phyloP scores from a whole-genome alignment of 2,888 invertebrate species.

The Hirudinaria manillensis region DNA sequence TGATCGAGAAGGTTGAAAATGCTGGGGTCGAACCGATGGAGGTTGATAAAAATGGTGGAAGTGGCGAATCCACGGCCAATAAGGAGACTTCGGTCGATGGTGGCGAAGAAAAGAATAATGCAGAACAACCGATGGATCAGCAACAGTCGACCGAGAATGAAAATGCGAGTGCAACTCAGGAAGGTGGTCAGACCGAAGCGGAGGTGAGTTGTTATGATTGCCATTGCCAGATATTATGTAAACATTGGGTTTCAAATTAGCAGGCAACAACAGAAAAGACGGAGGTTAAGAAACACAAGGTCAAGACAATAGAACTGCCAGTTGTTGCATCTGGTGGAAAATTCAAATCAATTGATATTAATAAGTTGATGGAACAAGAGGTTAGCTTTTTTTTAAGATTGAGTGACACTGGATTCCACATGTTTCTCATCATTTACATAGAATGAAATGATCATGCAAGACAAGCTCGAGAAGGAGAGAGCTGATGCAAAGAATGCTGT shows the following conservation, averaged over 20 bases:
- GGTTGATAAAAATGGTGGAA: conserved; percentile 25
- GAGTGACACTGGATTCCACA: neutral
- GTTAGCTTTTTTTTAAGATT: conserved; percentile 53
- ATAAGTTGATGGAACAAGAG: conserved; percentile 73
- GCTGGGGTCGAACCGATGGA: conserved; percentile 45
- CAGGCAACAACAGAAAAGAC: conserved; percentile 14
- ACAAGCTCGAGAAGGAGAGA: conserved; percentile 86
- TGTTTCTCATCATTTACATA: conserved; percentile 49
- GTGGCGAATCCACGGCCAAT: neutral
- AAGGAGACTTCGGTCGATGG: conserved; percentile 15
- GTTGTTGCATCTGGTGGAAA: conserved; percentile 72
- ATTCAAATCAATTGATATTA: conserved; percentile 67
- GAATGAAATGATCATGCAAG: conserved; percentile 62
- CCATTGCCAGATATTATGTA: too few species aligned
- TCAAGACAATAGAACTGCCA: conserved; percentile 77
- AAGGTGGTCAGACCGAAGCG: neutral
- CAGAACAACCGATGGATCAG: conserved; percentile 8
- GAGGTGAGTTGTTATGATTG: too few species aligned
- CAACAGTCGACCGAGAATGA: neutral
- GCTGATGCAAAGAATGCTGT: conserved; percentile 91
- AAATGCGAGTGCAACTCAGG: neutral
- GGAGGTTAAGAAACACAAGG: conserved; percentile 62
- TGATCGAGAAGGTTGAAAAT: conserved; percentile 49
- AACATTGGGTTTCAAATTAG: too few species aligned
- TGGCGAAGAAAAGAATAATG: conserved; percentile 4